Evolutionary conservation across 2,113 vertebrate genomes (phyloP).

Genomic region (Micronisus gabar): DNA sequence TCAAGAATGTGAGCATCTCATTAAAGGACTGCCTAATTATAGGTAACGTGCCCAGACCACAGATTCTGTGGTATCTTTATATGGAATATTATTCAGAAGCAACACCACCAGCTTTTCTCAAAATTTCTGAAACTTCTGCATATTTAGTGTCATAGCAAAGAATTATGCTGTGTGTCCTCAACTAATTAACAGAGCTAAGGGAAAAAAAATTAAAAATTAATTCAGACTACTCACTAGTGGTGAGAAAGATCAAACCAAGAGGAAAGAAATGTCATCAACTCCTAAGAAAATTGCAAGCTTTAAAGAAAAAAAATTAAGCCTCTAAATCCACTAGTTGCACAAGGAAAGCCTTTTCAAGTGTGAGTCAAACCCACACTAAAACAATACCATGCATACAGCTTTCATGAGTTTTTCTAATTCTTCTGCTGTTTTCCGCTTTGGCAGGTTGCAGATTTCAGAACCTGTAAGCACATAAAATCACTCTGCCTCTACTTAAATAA

Average conservation of each 20-base stretch:
- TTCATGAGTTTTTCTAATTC: background rate
- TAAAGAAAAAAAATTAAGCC: background rate
- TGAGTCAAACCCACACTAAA: background rate
- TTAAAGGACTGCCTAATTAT: slow-evolving; percentile 53
- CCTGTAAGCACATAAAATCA: background rate
- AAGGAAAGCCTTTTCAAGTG: background rate
- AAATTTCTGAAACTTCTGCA: background rate
- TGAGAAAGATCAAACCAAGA: background rate
- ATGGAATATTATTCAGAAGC: background rate
- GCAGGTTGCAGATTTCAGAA: background rate
- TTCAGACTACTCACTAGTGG: background rate
- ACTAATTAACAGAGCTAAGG: background rate
- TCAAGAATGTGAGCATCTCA: slow-evolving; percentile 55
- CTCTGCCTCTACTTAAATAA: background rate
- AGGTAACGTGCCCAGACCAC: slow-evolving; percentile 46
- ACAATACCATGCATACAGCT: background rate
- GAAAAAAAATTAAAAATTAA: background rate
- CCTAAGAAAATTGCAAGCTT: background rate
- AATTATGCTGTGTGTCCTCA: background rate
- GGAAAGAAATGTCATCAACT: background rate
- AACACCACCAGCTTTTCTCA: background rate
- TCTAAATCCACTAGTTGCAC: background rate
- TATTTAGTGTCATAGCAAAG: background rate
- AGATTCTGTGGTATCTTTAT: background rate
- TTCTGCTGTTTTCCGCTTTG: background rate